Conservation (phyloP, 2,113 vertebrate genomes). For the Aphelocoma coerulescens region DNA sequence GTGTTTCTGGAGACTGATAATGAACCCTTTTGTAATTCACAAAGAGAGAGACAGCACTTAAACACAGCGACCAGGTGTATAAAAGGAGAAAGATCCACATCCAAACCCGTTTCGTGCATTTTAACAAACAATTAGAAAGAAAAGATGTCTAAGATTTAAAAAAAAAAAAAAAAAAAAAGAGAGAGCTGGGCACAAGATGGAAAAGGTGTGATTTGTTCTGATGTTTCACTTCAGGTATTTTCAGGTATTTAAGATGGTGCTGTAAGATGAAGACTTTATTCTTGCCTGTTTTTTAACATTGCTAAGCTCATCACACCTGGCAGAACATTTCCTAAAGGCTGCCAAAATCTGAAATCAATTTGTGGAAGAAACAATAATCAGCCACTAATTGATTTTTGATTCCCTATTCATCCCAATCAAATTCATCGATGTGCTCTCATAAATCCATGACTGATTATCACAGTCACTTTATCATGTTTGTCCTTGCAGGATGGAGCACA, state of each 20-base stretch:
- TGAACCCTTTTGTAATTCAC: not conserved
- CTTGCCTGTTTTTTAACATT: slow-evolving; percentile 14
- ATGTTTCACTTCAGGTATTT: not conserved
- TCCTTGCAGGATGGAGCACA: not conserved
- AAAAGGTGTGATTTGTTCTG: not conserved
- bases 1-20: not conserved
- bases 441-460: not conserved
- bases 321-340: slow-evolving; percentile 17
- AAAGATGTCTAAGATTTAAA: not conserved
- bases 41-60: not conserved
- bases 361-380: slow-evolving; percentile 59
- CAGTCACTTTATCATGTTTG: not conserved
- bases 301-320: slow-evolving; percentile 11
- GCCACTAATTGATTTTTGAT: slow-evolving; percentile 69
- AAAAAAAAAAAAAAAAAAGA: not conserved
- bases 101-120: rapidly evolving
- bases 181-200: not conserved
- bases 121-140: not conserved
- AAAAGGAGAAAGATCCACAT: not conserved
- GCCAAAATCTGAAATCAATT: slow-evolving; percentile 61
- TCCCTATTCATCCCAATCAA: slow-evolving; percentile 39
- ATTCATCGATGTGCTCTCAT: not conserved
- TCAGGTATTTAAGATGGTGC: not conserved
- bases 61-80: not conserved
- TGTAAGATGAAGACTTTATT: not conserved